phyloP scores from a whole-genome alignment of 2,797 vertebrate species.

The Mormyrops boulengeri region DNA sequence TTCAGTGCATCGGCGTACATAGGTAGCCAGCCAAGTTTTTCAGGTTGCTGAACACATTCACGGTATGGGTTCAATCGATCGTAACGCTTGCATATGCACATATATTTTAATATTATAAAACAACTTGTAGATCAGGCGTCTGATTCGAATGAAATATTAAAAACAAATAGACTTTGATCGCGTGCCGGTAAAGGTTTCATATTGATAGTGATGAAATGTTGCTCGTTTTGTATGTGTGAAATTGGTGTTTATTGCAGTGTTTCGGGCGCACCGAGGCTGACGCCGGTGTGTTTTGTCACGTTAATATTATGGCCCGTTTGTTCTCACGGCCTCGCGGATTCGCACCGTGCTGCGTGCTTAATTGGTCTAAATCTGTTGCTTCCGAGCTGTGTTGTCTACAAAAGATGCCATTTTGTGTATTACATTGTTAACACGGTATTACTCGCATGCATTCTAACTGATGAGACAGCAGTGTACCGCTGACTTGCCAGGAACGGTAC shows the following conservation, averaged over 20 bases:
- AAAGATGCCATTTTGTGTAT: constrained; percentile 59
- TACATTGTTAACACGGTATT: constrained; percentile 29
- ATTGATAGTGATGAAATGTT: not conserved
- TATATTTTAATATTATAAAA: constrained; percentile 23
- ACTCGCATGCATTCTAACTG: constrained; percentile 21
- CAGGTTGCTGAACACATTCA: constrained; percentile 7
- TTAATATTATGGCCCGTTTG: not conserved
- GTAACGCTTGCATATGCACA: not conserved
- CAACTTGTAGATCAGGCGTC: not conserved
- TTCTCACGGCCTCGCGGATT: not conserved
- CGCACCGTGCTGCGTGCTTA: not conserved
- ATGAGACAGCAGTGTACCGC: constrained; percentile 14
- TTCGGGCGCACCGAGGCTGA: not conserved
- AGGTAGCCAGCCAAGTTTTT: constrained; percentile 3
- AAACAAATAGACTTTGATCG: not conserved
- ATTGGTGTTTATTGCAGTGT: constrained; percentile 9
- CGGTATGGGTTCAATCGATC: constrained; percentile 11
- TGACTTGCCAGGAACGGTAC: constrained; percentile 21
- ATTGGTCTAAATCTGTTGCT: constrained; percentile 44
- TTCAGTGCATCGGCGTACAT: not conserved
- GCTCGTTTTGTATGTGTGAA: not conserved
- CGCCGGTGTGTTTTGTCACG: not conserved
- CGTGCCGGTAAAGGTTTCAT: not conserved
- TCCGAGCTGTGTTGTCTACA: constrained; percentile 58
- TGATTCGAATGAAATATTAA: not conserved